Conservation (phyloP, 2,888 invertebrate species). For the Embidobia sp. region DNA sequence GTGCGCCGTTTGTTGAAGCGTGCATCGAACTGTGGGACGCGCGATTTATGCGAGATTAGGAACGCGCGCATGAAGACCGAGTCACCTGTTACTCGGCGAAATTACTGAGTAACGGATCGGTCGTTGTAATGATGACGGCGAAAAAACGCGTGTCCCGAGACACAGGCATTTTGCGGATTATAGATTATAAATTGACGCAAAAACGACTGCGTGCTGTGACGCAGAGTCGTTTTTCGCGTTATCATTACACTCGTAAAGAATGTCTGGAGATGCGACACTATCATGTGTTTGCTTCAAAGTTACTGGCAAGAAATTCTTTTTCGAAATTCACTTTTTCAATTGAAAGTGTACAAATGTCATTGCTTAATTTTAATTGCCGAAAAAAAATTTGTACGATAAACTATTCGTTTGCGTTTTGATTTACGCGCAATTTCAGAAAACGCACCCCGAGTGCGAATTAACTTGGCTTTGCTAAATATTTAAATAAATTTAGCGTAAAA, state of each 20-base stretch:
- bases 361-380: too few relatives aligned
- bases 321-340: neutral
- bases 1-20: constrained; percentile 34
- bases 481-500: too few relatives aligned
- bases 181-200: constrained; percentile 42
- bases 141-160: constrained; percentile 49
- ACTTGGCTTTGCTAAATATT: too few relatives aligned
- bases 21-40: constrained; percentile 53
- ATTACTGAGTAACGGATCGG: constrained; percentile 61
- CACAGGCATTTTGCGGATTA: constrained; percentile 42
- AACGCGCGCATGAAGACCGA: constrained; percentile 50
- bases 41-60: constrained; percentile 65
- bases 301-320: neutral
- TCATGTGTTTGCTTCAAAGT: neutral
- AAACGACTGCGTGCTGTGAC: constrained; percentile 16
- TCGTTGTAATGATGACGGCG: constrained; percentile 45
- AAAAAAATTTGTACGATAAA: too few relatives aligned
- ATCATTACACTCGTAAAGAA: constrained; percentile 20
- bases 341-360: neutral
- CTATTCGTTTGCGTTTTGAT: too few relatives aligned
- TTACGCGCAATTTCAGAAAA: too few relatives aligned
- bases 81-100: constrained; percentile 64
- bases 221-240: constrained; percentile 18
- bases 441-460: too few relatives aligned
- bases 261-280: constrained; percentile 6